Conservation (phyloP, 2,113 vertebrate species). For the Struthidea cinerea region DNA sequence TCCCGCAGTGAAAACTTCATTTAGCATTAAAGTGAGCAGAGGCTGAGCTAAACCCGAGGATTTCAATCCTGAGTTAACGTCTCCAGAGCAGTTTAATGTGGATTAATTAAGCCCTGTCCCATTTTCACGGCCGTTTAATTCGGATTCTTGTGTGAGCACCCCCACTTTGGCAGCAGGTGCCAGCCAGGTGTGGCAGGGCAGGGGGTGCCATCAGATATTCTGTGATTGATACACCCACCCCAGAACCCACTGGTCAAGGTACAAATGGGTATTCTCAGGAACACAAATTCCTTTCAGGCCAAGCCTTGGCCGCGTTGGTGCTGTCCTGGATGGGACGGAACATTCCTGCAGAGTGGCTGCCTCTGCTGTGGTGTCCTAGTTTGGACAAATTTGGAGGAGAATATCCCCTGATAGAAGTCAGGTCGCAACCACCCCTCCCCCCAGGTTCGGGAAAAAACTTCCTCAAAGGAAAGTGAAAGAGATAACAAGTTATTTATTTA, state of each 20-base stretch:
- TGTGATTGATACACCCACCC: rapidly evolving
- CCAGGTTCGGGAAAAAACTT: no score
- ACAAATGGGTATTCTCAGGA: not conserved
- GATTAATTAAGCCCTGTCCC: not conserved
- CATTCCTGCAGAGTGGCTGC: not conserved
- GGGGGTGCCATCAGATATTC: not conserved
- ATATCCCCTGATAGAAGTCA: no score
- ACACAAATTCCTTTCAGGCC: not conserved
- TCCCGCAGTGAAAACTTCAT: not conserved
- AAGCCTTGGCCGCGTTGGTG: not conserved
- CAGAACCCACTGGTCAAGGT: rapidly evolving
- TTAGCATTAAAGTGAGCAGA: not conserved
- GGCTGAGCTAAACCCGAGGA: not conserved
- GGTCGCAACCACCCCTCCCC: no score
- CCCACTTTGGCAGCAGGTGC: not conserved
- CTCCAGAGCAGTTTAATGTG: not conserved
- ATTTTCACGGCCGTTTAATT: rapidly evolving
- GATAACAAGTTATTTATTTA: no score
- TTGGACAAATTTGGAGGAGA: no score
- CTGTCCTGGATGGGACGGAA: rapidly evolving
- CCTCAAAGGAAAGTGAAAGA: no score
- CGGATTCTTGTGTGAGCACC: not conserved
- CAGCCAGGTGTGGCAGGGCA: not conserved
- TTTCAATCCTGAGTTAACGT: not conserved
- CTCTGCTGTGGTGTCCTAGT: rapidly evolving